Conservation (phyloP, 1,140 invertebrate genomes). For the Conus betulinus region DNA sequence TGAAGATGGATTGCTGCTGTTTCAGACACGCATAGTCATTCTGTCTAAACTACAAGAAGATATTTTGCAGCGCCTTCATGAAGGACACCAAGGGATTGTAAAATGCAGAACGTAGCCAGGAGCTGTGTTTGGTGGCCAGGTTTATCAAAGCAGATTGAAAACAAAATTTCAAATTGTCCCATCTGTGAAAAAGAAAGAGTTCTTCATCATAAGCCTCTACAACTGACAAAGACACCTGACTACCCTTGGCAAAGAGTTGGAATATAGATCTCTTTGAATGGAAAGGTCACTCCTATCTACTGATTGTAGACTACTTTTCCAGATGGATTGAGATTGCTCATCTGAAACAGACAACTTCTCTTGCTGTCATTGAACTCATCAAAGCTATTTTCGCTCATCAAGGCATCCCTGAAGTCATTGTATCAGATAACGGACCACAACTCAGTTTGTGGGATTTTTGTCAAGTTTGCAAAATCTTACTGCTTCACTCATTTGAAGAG, state of each 20-base stretch:
- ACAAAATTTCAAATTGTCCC: not conserved
- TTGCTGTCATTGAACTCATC: not conserved
- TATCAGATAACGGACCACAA: constrained; percentile 76
- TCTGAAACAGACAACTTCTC: constrained; percentile 33
- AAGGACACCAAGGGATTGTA: not conserved
- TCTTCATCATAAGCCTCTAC: no score
- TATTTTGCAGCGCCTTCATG: not conserved
- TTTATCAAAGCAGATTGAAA: not conserved
- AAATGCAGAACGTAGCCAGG: not conserved
- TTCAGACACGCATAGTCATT: not conserved
- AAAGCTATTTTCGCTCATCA: not conserved
- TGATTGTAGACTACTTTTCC: not conserved
- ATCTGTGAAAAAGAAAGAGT: not conserved
- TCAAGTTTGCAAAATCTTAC: constrained; percentile 71
- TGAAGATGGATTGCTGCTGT: not conserved
- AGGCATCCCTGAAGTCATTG: constrained; percentile 58
- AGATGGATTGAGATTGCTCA: not conserved
- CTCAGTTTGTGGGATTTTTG: constrained; percentile 73
- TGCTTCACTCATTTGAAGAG: constrained; percentile 61
- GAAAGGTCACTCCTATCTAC: not conserved
- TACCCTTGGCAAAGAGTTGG: constrained; percentile 1
- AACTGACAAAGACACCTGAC: not conserved
- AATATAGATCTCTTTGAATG: not conserved
- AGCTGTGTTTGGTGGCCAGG: not conserved
- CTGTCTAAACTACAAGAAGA: not conserved